Conservation (phyloP, 2,113 vertebrate genomes). For the Aegotheles bennettii region DNA sequence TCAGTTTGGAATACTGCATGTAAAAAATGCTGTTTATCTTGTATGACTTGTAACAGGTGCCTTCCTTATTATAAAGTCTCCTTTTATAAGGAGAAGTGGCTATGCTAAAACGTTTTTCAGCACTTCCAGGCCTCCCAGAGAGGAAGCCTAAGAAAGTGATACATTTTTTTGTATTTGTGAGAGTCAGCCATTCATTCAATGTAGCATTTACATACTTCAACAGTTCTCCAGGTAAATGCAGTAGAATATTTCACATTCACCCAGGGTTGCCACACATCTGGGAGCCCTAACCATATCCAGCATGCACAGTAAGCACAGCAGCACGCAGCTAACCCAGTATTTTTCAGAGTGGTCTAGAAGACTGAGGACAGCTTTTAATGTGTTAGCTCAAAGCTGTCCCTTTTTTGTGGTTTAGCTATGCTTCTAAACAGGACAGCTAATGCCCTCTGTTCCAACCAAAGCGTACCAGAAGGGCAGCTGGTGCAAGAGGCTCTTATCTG, state of each 20-base stretch:
- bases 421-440: neutral
- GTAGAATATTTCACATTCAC: neutral
- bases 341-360: neutral
- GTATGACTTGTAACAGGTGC: neutral
- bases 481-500: neutral
- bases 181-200: neutral
- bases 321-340: neutral
- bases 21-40: neutral
- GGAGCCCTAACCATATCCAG: neutral
- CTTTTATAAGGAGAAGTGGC: neutral
- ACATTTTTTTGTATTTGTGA: neutral
- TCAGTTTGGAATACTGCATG: neutral
- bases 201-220: neutral
- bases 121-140: neutral
- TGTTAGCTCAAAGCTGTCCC: neutral
- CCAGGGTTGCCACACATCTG: neutral
- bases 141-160: neutral
- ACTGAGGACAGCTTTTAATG: neutral
- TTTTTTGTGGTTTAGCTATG: neutral
- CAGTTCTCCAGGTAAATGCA: neutral
- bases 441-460: neutral
- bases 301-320: neutral
- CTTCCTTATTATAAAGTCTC: neutral
- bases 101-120: neutral
- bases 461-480: neutral